Conservation (phyloP, 2,888 invertebrate genomes). For the Panorpa germanica region DNA sequence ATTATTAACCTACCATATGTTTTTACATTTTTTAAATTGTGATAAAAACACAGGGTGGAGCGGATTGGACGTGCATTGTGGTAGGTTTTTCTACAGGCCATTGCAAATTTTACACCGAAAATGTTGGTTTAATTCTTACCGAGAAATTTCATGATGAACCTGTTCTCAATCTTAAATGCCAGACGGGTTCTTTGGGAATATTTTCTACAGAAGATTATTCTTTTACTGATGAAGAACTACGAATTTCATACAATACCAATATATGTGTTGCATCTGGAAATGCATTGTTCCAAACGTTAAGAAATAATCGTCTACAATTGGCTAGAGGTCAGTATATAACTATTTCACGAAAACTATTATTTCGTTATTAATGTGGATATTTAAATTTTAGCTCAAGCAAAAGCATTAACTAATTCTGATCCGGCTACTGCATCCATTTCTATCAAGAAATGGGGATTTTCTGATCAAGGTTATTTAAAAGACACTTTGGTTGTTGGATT, state of each 20-base stretch:
- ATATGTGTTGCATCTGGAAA: slow-evolving; percentile 58
- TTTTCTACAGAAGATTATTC: slow-evolving; percentile 21
- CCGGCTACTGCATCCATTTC: slow-evolving; percentile 41
- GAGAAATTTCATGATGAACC: slow-evolving; percentile 73
- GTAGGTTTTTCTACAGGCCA: slow-evolving; percentile 73
- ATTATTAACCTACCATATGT: slow-evolving; percentile 6
- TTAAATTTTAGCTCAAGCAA: slow-evolving; percentile 40
- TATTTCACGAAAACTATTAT: slow-evolving; percentile 3
- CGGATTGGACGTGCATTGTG: slow-evolving; percentile 87
- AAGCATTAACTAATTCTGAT: slow-evolving; percentile 33
- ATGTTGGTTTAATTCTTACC: slow-evolving; percentile 58
- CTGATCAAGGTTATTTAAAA: slow-evolving; percentile 48
- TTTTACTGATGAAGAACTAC: slow-evolving; percentile 24
- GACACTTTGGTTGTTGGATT: slow-evolving; percentile 65
- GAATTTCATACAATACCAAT: too few relatives aligned
- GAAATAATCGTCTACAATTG: slow-evolving; percentile 59
- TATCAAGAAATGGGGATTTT: slow-evolving; percentile 77
- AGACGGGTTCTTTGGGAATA: too few relatives aligned
- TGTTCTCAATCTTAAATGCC: slow-evolving; percentile 61
- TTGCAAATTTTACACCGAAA: slow-evolving; percentile 77
- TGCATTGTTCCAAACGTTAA: slow-evolving; percentile 59
- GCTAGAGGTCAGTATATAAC: slow-evolving; percentile 41
- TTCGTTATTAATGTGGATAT: slow-evolving; percentile 6
- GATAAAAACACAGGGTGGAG: slow-evolving; percentile 49
- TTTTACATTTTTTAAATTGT: slow-evolving; percentile 12